Conservation (phyloP, 2,797 vertebrate species). For the Atherinosoma microstoma region DNA sequence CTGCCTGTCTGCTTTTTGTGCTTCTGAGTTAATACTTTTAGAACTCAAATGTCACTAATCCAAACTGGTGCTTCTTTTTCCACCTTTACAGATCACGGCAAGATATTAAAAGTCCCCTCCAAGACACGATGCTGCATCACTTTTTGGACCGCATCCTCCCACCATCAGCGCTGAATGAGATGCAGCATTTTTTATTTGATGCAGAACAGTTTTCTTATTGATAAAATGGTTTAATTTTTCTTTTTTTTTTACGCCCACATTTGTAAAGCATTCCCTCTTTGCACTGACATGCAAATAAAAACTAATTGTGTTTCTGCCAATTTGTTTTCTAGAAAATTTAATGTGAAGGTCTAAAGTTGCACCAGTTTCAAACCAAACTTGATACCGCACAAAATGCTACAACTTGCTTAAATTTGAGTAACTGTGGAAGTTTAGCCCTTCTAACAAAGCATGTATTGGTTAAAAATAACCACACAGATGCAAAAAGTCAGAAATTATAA, state of each 20-base stretch:
- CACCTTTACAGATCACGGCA: conserved; percentile 34
- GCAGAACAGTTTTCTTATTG: conserved; percentile 55
- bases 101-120: conserved; percentile 12
- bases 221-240: conserved; percentile 3
- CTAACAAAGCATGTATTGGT: background rate
- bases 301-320: conserved; percentile 18
- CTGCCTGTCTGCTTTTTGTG: conserved; percentile 2
- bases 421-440: background rate
- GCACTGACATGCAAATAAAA: conserved; percentile 69
- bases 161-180: conserved; percentile 10
- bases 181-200: conserved; percentile 20
- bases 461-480: background rate
- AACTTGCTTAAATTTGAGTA: background rate
- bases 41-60: conserved; percentile 20
- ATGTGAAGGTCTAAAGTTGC: conserved; percentile 10
- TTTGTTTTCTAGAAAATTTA: background rate
- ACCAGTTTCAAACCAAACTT: background rate
- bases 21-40: background rate
- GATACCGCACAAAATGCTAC: background rate
- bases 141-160: conserved; percentile 8
- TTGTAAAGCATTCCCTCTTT: conserved; percentile 74
- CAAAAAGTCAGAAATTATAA: background rate
- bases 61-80: background rate
- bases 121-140: conserved; percentile 15
- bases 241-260: conserved; percentile 54